Percentiles rank a stretch among this genome's conserved stretches.
These are phyloP conservation scores for Pogonomyrmex californicus DNA, from an alignment of 1,140 invertebrate species.

Conservation along the genomic window DNA sequence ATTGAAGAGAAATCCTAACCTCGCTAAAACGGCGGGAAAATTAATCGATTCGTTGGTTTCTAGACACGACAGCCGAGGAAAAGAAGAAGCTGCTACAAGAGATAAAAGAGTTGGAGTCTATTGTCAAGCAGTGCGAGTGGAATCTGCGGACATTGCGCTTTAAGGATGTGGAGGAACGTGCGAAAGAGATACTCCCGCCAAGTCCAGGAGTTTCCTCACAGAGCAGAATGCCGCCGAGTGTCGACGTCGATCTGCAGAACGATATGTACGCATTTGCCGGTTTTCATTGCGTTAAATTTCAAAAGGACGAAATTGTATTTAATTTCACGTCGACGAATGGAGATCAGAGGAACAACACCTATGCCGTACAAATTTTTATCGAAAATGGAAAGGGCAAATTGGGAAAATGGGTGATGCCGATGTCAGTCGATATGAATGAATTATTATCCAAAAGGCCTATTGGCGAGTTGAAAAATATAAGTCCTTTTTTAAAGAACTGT, in stretches of 20 bases:
- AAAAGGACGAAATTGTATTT: conserved; percentile 65
- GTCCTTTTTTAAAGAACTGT: conserved; percentile 68
- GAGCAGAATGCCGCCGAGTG: conserved; percentile 14
- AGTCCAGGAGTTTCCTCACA: background rate
- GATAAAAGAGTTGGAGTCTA: conserved; percentile 64
- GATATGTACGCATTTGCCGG: conserved; percentile 72
- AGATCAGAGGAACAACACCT: background rate
- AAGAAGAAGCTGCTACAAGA: conserved; percentile 66
- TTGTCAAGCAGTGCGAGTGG: conserved; percentile 60
- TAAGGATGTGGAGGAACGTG: conserved; percentile 31
- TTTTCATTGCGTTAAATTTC: conserved; percentile 65
- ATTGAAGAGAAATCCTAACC: conserved; percentile 34
- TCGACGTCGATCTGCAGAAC: conserved; percentile 47
- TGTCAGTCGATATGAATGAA: conserved; percentile 65
- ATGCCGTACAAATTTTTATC: conserved; percentile 69
- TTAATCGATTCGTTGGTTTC: conserved; percentile 12
- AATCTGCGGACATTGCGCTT: conserved; percentile 45
- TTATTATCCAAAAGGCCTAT: conserved; percentile 64
- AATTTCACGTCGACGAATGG: conserved; percentile 52
- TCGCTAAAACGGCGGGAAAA: background rate
- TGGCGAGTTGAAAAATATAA: conserved; percentile 40
- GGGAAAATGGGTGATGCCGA: conserved; percentile 78
- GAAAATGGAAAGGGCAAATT: conserved; percentile 39
- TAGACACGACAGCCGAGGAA: conserved; percentile 44
- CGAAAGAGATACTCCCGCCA: background rate